Evolutionary conservation across 2,888 invertebrate genomes (phyloP).

Genomic region (Drosophila picticornis): DNA sequence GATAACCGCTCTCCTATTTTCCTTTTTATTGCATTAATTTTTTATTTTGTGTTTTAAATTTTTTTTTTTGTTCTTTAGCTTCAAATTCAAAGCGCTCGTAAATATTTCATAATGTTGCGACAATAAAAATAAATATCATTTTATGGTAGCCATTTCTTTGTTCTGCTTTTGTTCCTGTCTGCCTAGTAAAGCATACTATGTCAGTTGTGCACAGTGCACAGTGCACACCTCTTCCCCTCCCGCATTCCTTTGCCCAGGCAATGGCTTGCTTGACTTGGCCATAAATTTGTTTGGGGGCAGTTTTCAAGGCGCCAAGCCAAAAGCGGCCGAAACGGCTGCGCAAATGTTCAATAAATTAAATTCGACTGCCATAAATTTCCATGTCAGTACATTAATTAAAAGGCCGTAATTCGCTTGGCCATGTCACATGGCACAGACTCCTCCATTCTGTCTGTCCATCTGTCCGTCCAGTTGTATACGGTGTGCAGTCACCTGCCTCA

Average conservation of each 20-base stretch:
- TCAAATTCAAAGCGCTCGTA: slow-evolving; percentile 59
- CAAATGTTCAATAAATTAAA: slow-evolving; percentile 78
- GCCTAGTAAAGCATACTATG: slow-evolving; percentile 15
- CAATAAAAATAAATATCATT: slow-evolving; percentile 78
- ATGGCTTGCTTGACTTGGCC: slow-evolving; percentile 58
- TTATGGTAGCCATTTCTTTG: slow-evolving; percentile 71
- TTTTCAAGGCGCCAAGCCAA: slow-evolving; percentile 49
- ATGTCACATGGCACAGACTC: slow-evolving; percentile 41
- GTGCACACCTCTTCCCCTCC: neutral
- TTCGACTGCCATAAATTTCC: slow-evolving; percentile 80
- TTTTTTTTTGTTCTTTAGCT: slow-evolving; percentile 3
- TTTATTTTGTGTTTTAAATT: neutral
- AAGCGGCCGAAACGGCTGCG: slow-evolving; percentile 29
- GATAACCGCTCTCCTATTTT: neutral
- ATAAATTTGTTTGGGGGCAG: slow-evolving; percentile 58
- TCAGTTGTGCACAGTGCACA: slow-evolving; percentile 5
- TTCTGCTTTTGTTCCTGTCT: slow-evolving; percentile 28
- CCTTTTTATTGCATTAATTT: slow-evolving; percentile 2
- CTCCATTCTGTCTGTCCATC: slow-evolving; percentile 7
- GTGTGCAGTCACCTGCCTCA: slow-evolving; percentile 1
- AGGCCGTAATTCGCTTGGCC: slow-evolving; percentile 73
- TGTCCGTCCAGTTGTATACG: slow-evolving; percentile 21
- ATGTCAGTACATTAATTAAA: slow-evolving; percentile 83
- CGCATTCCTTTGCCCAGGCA: neutral
- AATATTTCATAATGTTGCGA: slow-evolving; percentile 77